These are phyloP conservation scores for Troides aeacus DNA, from an alignment of 2,888 invertebrate genomes.

Conservation along the genomic window DNA sequence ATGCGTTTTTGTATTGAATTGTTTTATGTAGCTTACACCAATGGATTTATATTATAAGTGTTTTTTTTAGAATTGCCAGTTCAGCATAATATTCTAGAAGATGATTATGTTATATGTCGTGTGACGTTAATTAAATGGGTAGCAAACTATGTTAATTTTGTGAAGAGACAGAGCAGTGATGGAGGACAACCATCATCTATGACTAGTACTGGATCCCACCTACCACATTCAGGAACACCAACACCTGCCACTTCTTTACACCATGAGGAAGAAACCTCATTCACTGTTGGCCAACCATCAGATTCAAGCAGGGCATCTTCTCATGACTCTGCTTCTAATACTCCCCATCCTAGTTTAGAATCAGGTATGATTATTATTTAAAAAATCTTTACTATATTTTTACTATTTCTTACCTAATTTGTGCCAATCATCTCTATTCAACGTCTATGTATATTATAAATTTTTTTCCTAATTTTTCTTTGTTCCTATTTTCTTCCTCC, in stretches of 20 bases:
- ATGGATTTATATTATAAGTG: no score
- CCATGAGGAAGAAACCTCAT: constrained; percentile 75
- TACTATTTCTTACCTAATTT: no score
- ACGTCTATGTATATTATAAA: no score
- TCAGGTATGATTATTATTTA: constrained; percentile 62
- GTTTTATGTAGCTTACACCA: no score
- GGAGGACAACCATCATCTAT: constrained; percentile 72
- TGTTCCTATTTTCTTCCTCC: no score
- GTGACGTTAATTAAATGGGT: constrained; percentile 95
- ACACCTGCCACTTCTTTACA: constrained; percentile 64
- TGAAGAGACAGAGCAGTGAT: constrained; percentile 81
- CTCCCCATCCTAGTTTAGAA: constrained; percentile 81
- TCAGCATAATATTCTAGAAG: constrained; percentile 85
- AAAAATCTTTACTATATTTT: no score
- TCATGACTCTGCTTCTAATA: constrained; percentile 74
- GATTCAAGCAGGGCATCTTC: constrained; percentile 75
- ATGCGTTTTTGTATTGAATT: no score
- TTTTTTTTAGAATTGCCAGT: constrained; percentile 83
- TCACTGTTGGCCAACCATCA: constrained; percentile 71
- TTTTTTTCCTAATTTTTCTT: no score
- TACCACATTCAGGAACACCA: constrained; percentile 63
- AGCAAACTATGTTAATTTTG: constrained; percentile 89
- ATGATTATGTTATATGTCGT: constrained; percentile 85
- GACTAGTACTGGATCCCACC: constrained; percentile 68
- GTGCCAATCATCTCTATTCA: no score